A percentile compares a stretch with the other conserved stretches of the same genome.
Evolutionary conservation across 1,140 invertebrate species (phyloP).

Genomic region (Calephelis nemesis): DNA sequence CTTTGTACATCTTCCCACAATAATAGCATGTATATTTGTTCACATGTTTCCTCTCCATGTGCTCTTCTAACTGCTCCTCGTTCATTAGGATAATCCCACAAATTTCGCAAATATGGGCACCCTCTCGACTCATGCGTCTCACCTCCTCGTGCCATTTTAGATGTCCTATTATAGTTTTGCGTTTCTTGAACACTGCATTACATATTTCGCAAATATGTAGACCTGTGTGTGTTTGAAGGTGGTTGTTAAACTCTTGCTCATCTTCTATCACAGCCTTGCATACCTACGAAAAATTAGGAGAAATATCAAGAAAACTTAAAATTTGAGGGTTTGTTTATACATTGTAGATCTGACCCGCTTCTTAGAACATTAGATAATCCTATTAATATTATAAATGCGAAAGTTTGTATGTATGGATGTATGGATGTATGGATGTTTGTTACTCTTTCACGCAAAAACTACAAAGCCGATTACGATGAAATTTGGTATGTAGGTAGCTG

Average conservation of each 20-base stretch:
- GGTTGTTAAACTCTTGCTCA: conserved; percentile 50
- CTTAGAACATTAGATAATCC: too few relatives aligned
- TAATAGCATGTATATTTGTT: conserved; percentile 67
- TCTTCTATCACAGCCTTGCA: conserved; percentile 58
- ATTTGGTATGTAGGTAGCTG: too few relatives aligned
- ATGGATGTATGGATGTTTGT: too few relatives aligned
- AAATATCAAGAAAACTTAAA: too few relatives aligned
- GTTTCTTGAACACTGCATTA: conserved; percentile 55
- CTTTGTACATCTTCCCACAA: conserved; percentile 62
- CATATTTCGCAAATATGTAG: conserved; percentile 53
- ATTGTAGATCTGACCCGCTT: too few relatives aligned
- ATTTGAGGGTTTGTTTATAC: too few relatives aligned
- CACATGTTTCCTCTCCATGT: conserved; percentile 52
- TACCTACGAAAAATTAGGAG: conserved; percentile 37
- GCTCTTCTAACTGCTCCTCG: conserved; percentile 43
- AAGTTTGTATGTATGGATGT: too few relatives aligned
- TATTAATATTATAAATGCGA: too few relatives aligned
- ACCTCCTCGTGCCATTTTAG: conserved; percentile 50
- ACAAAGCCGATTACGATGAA: too few relatives aligned
- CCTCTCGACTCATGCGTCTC: conserved; percentile 34
- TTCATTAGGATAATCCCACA: conserved; percentile 52
- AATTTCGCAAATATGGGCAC: conserved; percentile 54
- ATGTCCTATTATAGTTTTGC: conserved; percentile 55
- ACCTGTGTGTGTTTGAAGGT: conserved; percentile 54
- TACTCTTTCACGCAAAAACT: too few relatives aligned